Percentiles rank a stretch among this genome's conserved stretches.
Conservation (phyloP, 2,113 vertebrate genomes). For the Ia io region DNA sequence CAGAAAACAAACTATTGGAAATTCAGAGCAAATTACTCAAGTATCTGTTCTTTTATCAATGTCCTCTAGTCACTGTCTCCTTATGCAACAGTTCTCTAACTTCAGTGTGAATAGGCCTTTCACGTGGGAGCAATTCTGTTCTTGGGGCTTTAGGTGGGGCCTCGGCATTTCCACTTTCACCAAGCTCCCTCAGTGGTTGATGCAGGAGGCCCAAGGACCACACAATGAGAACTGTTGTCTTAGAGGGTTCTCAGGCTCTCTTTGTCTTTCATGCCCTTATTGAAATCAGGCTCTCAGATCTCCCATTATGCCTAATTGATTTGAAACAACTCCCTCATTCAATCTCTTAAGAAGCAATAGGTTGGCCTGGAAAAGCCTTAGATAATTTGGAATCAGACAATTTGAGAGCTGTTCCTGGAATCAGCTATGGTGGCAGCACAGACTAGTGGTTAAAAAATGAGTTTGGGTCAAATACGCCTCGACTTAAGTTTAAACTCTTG, state of each 20-base stretch:
- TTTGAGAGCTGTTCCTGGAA: neutral
- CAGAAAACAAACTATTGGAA: conserved; percentile 6
- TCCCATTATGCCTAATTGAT: neutral
- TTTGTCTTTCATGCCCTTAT: neutral
- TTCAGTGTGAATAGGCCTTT: neutral
- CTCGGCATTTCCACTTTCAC: neutral
- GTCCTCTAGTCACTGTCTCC: neutral
- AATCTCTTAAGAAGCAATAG: neutral
- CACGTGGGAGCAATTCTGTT: neutral
- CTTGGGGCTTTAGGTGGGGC: neutral
- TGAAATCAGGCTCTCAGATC: neutral
- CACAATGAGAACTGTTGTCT: neutral
- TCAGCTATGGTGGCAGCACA: neutral
- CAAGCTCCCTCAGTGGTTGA: neutral
- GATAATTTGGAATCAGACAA: neutral
- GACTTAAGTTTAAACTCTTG: neutral
- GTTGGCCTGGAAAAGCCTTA: neutral
- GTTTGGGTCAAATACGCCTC: neutral
- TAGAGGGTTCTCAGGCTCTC: neutral
- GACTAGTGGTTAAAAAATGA: neutral
- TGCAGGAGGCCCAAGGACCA: neutral
- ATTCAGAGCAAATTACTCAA: neutral
- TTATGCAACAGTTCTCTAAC: neutral
- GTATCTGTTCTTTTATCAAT: neutral
- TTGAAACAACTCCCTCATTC: neutral